Conservation (phyloP, 2,888 invertebrate species). For the Muschampia plurimacula region DNA sequence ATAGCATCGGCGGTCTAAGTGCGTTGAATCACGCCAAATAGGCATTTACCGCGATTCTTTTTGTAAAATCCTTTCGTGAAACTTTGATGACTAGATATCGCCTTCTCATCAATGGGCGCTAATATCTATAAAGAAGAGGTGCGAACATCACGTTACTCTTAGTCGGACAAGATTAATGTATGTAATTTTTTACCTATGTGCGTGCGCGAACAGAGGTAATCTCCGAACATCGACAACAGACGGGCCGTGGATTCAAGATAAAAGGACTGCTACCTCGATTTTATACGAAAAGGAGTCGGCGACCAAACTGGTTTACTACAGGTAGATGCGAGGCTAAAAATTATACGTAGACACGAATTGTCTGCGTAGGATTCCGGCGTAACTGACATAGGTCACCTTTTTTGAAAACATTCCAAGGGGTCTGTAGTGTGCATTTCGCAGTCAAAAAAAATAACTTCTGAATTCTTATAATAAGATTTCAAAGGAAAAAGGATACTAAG, state of each 20-base stretch:
- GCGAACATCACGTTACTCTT: conserved; percentile 61
- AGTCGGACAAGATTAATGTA: conserved; percentile 57
- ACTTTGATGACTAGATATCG: conserved; percentile 57
- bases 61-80: conserved; percentile 55
- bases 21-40: conserved; percentile 62
- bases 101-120: conserved; percentile 55
- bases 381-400: conserved; percentile 55
- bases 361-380: conserved; percentile 67
- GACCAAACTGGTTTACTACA: conserved; percentile 77
- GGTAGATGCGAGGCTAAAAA: conserved; percentile 73
- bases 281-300: conserved; percentile 65
- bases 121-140: conserved; percentile 50
- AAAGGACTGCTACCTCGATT: conserved; percentile 62
- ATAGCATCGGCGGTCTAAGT: conserved; percentile 53
- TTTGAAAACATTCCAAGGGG: conserved; percentile 69
- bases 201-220: conserved; percentile 30
- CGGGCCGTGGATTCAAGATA: conserved; percentile 53
- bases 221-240: conserved; percentile 50
- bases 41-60: conserved; percentile 55
- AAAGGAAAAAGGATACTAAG: not conserved
- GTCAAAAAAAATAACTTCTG: not conserved
- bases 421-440: conserved; percentile 38
- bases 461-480: not conserved
- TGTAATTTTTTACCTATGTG: conserved; percentile 52
- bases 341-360: conserved; percentile 76